These are phyloP conservation scores for Sebastes jordani DNA, from an alignment of 2,797 vertebrate genomes.

Conservation along the genomic window DNA sequence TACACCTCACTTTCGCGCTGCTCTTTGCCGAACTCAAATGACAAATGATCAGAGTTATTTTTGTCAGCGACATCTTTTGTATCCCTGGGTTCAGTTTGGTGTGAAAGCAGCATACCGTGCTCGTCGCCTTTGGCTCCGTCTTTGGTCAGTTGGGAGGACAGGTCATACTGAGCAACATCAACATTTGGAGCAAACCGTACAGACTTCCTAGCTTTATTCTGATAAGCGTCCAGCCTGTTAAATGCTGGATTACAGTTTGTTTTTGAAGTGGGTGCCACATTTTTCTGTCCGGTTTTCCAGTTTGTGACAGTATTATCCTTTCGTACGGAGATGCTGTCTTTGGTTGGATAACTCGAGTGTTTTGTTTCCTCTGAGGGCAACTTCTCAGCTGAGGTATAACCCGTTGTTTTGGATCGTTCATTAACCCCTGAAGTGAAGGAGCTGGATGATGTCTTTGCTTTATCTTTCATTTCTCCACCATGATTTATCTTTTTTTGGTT, in stretches of 20 bases:
- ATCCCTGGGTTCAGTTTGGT: slow-evolving; percentile 15
- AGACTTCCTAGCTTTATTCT: slow-evolving; percentile 65
- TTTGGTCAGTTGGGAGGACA: background rate
- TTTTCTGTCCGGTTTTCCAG: slow-evolving; percentile 14
- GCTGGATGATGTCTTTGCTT: background rate
- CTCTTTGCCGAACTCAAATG: slow-evolving; percentile 14
- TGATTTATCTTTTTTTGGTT: slow-evolving; percentile 6
- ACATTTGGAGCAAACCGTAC: slow-evolving; percentile 72
- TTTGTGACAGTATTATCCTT: slow-evolving; percentile 6
- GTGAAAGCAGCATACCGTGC: background rate
- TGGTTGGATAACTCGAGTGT: slow-evolving; percentile 18
- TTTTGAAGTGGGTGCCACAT: slow-evolving; percentile 7
- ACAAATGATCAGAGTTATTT: background rate
- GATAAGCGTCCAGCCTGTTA: background rate
- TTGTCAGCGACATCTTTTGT: background rate
- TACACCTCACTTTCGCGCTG: slow-evolving; percentile 9
- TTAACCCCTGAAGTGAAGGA: slow-evolving; percentile 2
- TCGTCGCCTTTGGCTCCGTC: slow-evolving; percentile 18
- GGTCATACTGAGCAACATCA: slow-evolving; percentile 21
- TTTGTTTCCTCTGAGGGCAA: slow-evolving; percentile 18
- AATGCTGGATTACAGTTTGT: slow-evolving; percentile 3
- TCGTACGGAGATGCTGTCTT: slow-evolving; percentile 13
- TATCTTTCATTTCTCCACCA: slow-evolving; percentile 22
- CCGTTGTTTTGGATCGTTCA: slow-evolving; percentile 11
- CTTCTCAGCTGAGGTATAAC: slow-evolving; percentile 21